Conservation (phyloP, 2,113 vertebrate species). For the Haemorhous mexicanus region DNA sequence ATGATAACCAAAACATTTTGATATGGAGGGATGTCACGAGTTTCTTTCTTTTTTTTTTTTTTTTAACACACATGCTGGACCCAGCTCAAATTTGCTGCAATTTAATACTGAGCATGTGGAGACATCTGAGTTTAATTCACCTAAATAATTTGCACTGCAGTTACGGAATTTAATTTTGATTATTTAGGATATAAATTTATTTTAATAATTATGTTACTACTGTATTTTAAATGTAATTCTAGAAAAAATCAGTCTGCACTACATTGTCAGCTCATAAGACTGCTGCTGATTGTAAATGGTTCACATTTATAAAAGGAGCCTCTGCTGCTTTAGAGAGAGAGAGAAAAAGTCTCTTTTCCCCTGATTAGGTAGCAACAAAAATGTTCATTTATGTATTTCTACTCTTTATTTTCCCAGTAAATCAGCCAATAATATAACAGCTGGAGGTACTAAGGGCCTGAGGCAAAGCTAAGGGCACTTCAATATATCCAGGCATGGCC, state of each 20-base stretch:
- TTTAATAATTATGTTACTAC: slow-evolving; percentile 70
- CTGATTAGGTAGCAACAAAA: slow-evolving; percentile 73
- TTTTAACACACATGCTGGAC: background rate
- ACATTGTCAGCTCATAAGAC: slow-evolving; percentile 38
- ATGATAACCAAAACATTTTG: slow-evolving; percentile 80
- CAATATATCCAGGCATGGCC: slow-evolving; percentile 35
- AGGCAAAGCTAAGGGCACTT: slow-evolving; percentile 73
- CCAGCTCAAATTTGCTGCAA: slow-evolving; percentile 56
- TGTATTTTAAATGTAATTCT: slow-evolving; percentile 59
- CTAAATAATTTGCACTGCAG: slow-evolving; percentile 59
- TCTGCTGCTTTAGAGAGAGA: slow-evolving; percentile 34
- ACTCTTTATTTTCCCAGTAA: slow-evolving; percentile 70
- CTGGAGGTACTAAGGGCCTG: slow-evolving; percentile 71
- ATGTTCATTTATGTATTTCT: slow-evolving; percentile 71
- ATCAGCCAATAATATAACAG: slow-evolving; percentile 74
- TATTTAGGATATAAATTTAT: slow-evolving; percentile 69
- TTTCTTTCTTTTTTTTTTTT: background rate
- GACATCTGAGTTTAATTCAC: slow-evolving; percentile 65
- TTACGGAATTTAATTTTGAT: slow-evolving; percentile 73
- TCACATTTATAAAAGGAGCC: slow-evolving; percentile 20
- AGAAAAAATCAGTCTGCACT: slow-evolving; percentile 9
- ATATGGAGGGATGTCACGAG: slow-evolving; percentile 59
- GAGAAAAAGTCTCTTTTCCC: slow-evolving; percentile 56
- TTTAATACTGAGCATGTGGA: slow-evolving; percentile 66
- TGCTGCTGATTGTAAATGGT: slow-evolving; percentile 3